Base-by-base conservation (phyloP, 2,888 invertebrate species). In the Danaus chrysippus region DNA sequence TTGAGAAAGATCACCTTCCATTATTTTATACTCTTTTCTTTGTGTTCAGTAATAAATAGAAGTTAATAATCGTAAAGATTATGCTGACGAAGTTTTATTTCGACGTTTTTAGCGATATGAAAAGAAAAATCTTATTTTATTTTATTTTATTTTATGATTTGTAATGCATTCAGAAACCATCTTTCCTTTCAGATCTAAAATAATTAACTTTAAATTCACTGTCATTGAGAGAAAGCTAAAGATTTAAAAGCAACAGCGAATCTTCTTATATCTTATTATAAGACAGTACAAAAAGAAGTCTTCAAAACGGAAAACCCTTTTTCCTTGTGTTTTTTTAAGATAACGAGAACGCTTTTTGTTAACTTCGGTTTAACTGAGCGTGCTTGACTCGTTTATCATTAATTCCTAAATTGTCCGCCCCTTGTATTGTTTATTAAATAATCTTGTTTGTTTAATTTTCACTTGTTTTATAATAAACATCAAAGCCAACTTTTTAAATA, bases 211-310 rank as follows among this genome's bases (percentile, higher is more conserved):
- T 17, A 10, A 17, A n/a, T 17, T 17, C 15, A 17, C 17, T 49
- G 17, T 10, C 49, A 17, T 49, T 17, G 17, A 46, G 49, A n/a
- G 17, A 17, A 49, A 15, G 49, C 17, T 49, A 17, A 49, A 15
- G 10, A 49, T 49, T 17, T 49, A 49, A 49, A 17, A 49, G 49
- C 49, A 17, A 49, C 15, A 49, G 15, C 49, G 11, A 49, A 49
- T 49, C 49, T 49, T 17, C 17, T 49, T 49, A 49, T 49, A 17
- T 1, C 43, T 43, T 11, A 15, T n/a, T n/a, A 49, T n/a, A 49
- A 49, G 49, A 17, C 15, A 17, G 17, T 10, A 17, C 15, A 49
- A 49, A 10, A 15, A 11, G 49, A 17, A 15, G 10, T 17, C 15
- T 17, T 11, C 49, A 49, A n/a, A 49, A 49, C 49, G 10, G 17